A percentile compares a stretch with the other conserved stretches of the same genome.
Conservation (phyloP, 2,797 vertebrate species). For the Taeniopygia guttata region DNA sequence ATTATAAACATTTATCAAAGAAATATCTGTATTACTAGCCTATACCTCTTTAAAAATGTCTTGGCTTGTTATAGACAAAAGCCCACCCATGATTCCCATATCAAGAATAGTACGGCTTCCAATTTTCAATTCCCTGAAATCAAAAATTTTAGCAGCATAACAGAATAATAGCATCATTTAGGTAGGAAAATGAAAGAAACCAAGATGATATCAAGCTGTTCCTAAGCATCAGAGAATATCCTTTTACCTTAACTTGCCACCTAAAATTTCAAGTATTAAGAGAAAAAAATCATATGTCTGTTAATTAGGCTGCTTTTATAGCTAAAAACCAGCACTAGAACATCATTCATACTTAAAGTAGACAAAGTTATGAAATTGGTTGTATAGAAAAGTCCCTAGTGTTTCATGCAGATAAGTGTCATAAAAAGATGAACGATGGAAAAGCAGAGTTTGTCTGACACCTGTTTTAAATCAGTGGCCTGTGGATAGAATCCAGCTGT, state of each 20-base stretch:
- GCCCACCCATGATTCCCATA: not conserved
- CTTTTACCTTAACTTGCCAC: not conserved
- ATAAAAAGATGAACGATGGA: not conserved
- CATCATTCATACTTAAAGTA: not conserved
- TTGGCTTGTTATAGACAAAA: not conserved
- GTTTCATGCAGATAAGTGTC: not conserved
- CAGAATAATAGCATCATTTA: not conserved
- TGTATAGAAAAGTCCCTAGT: not conserved
- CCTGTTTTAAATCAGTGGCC: not conserved
- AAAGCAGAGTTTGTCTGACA: not conserved
- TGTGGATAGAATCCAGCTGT: not conserved
- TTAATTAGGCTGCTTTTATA: not conserved
- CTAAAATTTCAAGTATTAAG: not conserved
- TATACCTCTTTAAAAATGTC: not conserved
- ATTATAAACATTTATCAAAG: not conserved
- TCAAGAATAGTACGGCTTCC: not conserved
- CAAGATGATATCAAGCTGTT: not conserved
- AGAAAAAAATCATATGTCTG: not conserved
- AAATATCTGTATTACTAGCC: not conserved
- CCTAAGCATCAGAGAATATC: not conserved
- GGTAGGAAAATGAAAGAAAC: not conserved
- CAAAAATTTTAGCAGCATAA: not conserved
- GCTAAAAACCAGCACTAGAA: not conserved
- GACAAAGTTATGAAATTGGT: not conserved
- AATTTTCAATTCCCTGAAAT: not conserved